Conservation (phyloP, 2,888 invertebrate species). For the Hypercompe scribonia region DNA sequence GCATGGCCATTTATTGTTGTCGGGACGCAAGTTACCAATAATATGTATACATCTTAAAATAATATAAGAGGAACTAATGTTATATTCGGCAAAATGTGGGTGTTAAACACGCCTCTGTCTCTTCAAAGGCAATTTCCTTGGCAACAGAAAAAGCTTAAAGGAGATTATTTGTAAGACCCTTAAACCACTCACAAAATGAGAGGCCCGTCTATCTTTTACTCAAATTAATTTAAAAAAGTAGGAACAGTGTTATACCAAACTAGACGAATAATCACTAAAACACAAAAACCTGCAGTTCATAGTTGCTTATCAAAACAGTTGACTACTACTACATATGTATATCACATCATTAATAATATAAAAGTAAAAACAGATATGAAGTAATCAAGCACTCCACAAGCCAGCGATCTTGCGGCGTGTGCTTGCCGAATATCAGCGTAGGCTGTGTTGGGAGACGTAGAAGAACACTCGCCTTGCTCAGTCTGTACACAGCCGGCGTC, state of each 20-base stretch:
- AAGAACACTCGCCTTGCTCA: conserved; percentile 50
- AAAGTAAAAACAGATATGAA: background rate
- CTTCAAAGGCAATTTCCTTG: background rate
- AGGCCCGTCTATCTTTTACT: background rate
- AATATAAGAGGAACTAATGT: too few species aligned
- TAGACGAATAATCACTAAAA: background rate
- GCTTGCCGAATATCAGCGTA: conserved; percentile 48
- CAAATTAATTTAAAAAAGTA: background rate
- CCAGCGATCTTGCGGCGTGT: conserved; percentile 18
- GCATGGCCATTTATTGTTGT: too few species aligned
- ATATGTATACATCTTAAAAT: too few species aligned
- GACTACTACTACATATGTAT: background rate
- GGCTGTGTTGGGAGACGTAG: conserved; percentile 33
- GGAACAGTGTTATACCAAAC: background rate
- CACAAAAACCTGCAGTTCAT: background rate
- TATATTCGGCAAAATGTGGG: too few species aligned
- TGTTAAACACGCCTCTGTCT: background rate
- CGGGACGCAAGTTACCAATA: too few species aligned
- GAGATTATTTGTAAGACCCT: background rate
- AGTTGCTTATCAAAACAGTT: background rate
- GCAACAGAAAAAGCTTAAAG: background rate
- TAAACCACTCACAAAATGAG: background rate
- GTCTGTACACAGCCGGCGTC: conserved; percentile 57
- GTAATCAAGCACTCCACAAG: conserved; percentile 9
- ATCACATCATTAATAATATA: background rate